phyloP scores from a whole-genome alignment of 1,140 invertebrate species.

The Leptoteleia sp. region DNA sequence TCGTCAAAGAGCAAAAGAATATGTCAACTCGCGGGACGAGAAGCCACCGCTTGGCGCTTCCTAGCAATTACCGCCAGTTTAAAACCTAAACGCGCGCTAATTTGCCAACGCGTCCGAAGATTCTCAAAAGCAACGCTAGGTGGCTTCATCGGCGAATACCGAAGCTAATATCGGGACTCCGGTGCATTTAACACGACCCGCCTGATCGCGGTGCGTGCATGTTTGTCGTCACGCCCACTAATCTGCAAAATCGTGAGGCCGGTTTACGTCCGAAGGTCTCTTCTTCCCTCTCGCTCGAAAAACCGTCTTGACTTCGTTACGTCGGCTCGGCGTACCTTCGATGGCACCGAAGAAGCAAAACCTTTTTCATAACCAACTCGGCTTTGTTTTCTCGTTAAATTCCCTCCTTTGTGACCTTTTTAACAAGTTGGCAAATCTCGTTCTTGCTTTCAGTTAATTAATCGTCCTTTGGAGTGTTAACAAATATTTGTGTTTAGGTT shows the following conservation, averaged over 20 bases:
- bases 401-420: too few species aligned
- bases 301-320: too few species aligned
- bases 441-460: too few species aligned
- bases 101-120: constrained; percentile 15
- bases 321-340: too few species aligned
- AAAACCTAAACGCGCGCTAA: constrained; percentile 18
- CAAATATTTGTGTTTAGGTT: too few species aligned
- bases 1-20: background rate
- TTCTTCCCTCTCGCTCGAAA: constrained; percentile 12
- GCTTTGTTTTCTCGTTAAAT: too few species aligned
- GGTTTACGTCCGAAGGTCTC: constrained; percentile 17
- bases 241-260: constrained; percentile 54
- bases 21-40: constrained; percentile 3
- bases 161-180: background rate
- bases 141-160: constrained; percentile 8
- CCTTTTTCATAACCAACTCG: too few species aligned
- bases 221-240: constrained; percentile 56
- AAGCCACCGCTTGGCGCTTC: constrained; percentile 3
- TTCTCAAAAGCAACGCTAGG: constrained; percentile 15
- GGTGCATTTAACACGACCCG: constrained; percentile 17
- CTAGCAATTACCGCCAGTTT: constrained; percentile 27
- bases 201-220: constrained; percentile 18
- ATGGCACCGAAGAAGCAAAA: too few species aligned
- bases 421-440: too few species aligned
- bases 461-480: too few species aligned